Evolutionary conservation across 2,797 vertebrate species (phyloP).

Genomic region (Otus scops): DNA sequence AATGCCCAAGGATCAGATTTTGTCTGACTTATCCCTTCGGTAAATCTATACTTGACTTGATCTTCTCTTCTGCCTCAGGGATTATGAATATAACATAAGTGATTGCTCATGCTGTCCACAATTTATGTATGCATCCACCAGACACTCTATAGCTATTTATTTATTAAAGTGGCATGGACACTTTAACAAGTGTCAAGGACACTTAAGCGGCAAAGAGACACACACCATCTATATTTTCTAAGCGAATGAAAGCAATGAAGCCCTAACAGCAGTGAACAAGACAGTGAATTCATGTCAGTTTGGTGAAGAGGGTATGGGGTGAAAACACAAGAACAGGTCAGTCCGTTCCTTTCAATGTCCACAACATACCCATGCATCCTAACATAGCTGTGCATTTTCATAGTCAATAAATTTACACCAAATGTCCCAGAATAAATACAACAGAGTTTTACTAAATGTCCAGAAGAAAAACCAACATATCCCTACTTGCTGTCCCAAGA

Average conservation of each 20-base stretch:
- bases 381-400: background rate
- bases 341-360: background rate
- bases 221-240: background rate
- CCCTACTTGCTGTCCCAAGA: background rate
- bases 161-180: background rate
- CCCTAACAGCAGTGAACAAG: background rate
- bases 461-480: background rate
- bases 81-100: background rate
- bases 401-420: background rate
- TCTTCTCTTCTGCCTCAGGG: constrained; percentile 33
- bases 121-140: background rate
- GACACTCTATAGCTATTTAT: background rate
- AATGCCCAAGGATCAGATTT: constrained; percentile 53
- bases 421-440: background rate
- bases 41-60: constrained; percentile 50
- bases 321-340: background rate
- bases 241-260: background rate
- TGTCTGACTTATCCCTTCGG: constrained; percentile 38
- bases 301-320: background rate
- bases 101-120: background rate
- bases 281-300: background rate
- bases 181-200: no score
- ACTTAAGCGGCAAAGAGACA: background rate
- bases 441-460: background rate
- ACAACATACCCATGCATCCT: background rate